A percentile compares a stretch with the other conserved stretches of the same genome.
Conservation (phyloP, 2,797 vertebrate genomes). For the Malacoctenus gilli region DNA sequence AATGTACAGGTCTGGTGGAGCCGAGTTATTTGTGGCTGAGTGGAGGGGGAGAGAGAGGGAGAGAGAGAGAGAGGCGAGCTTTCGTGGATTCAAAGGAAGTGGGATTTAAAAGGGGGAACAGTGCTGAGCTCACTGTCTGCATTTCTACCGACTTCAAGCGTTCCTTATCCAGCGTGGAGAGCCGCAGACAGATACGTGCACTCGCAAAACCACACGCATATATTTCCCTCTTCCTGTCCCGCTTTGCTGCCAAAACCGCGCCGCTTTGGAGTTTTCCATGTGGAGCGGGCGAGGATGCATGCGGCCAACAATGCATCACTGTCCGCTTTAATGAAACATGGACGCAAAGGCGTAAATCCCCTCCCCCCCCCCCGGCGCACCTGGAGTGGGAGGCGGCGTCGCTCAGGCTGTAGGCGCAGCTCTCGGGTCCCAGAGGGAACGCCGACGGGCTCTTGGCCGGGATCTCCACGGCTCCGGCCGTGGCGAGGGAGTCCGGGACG, state of each 20-base stretch:
- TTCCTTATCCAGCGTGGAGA: slow-evolving; percentile 56
- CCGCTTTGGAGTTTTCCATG: slow-evolving; percentile 57
- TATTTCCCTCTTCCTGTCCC: slow-evolving; percentile 34
- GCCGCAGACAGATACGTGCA: slow-evolving; percentile 34
- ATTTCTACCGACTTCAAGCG: slow-evolving; percentile 73
- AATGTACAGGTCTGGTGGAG: slow-evolving; percentile 53
- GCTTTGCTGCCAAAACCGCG: slow-evolving; percentile 61
- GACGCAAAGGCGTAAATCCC: slow-evolving; percentile 35
- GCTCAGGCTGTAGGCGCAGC: slow-evolving; percentile 84
- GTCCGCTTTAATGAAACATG: slow-evolving; percentile 54
- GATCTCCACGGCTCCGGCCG: slow-evolving; percentile 73
- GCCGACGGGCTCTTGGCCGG: slow-evolving; percentile 82
- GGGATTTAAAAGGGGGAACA: slow-evolving; percentile 57
- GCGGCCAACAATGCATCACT: slow-evolving; percentile 60
- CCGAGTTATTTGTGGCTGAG: slow-evolving; percentile 69
- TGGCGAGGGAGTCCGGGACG: slow-evolving; percentile 75
- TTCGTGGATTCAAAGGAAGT: slow-evolving; percentile 65
- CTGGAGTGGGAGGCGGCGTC: slow-evolving; percentile 87
- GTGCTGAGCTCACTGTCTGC: slow-evolving; percentile 71
- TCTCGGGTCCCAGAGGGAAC: slow-evolving; percentile 82
- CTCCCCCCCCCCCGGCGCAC: slow-evolving; percentile 55
- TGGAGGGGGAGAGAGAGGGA: slow-evolving; percentile 52
- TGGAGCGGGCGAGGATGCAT: slow-evolving; percentile 48
- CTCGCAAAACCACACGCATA: slow-evolving; percentile 48
- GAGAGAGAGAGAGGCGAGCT: slow-evolving; percentile 52